A percentile compares a stretch with the other conserved stretches of the same genome.
Conservation (phyloP, 2,888 invertebrate species). For the Agonopterix arenella region DNA sequence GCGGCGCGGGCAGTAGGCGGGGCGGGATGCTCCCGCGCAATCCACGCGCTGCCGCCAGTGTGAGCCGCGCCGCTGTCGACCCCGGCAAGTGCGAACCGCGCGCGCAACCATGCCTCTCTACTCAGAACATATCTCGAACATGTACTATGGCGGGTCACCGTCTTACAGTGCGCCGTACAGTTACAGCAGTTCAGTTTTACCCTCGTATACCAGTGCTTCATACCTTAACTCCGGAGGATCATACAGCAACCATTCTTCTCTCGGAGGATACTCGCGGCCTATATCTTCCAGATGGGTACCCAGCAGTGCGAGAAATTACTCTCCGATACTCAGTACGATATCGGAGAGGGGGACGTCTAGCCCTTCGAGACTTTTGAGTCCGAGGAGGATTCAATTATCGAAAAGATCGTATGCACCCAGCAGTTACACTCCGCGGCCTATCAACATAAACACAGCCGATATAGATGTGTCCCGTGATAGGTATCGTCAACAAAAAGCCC, state of each 20-base stretch:
- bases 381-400: slow-evolving; percentile 66
- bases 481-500: slow-evolving; percentile 59
- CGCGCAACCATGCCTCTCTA: slow-evolving; percentile 79
- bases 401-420: slow-evolving; percentile 62
- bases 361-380: slow-evolving; percentile 60
- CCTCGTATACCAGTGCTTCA: slow-evolving; percentile 62
- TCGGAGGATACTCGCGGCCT: slow-evolving; percentile 75
- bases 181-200: slow-evolving; percentile 61
- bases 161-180: slow-evolving; percentile 66
- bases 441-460: slow-evolving; percentile 88
- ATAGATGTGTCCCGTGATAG: slow-evolving; percentile 87
- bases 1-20: slow-evolving; percentile 23
- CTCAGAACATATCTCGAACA: slow-evolving; percentile 80
- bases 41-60: slow-evolving; percentile 27
- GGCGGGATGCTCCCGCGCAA: slow-evolving; percentile 29
- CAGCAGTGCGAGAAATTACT: slow-evolving; percentile 73
- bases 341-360: slow-evolving; percentile 61
- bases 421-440: slow-evolving; percentile 76
- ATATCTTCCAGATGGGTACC: slow-evolving; percentile 57
- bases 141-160: slow-evolving; percentile 69
- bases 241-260: slow-evolving; percentile 67
- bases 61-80: slow-evolving; percentile 25
- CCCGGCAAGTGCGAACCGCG: slow-evolving; percentile 24
- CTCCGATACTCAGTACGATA: slow-evolving; percentile 86
- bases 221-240: slow-evolving; percentile 67